Evolutionary conservation across 2,797 vertebrate species (phyloP).

Genomic region (Fratercula arctica): DNA sequence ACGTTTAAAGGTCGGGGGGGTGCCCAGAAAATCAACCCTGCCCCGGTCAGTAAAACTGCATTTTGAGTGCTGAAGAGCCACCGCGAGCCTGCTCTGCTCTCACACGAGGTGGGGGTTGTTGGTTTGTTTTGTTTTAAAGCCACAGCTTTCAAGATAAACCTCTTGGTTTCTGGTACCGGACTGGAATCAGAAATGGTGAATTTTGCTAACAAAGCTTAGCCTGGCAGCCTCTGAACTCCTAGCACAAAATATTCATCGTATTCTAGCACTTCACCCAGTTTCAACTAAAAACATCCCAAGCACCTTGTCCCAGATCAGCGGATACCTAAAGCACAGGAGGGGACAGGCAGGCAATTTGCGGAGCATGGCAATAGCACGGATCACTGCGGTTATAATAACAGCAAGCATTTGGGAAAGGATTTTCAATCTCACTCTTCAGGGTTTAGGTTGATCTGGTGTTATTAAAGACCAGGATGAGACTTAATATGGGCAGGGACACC

Average conservation of each 20-base stretch:
- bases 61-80: neutral
- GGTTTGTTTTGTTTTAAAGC: neutral
- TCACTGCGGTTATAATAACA: neutral
- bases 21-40: neutral
- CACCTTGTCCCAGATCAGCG: neutral
- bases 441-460: neutral
- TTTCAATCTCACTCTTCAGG: neutral
- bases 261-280: neutral
- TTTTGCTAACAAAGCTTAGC: neutral
- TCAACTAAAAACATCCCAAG: neutral
- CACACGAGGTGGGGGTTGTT: fast-evolving
- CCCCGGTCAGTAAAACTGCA: neutral
- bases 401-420: neutral
- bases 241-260: neutral
- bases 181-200: neutral
- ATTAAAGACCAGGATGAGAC: neutral
- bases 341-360: neutral
- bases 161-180: neutral
- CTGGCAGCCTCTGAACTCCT: neutral
- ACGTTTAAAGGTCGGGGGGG: neutral
- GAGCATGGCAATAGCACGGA: fast-evolving
- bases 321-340: neutral
- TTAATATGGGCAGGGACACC: neutral
- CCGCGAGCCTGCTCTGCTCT: neutral
- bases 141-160: neutral